Conservation (phyloP, 2,113 vertebrate genomes). For the Oryzias curvinotus region DNA sequence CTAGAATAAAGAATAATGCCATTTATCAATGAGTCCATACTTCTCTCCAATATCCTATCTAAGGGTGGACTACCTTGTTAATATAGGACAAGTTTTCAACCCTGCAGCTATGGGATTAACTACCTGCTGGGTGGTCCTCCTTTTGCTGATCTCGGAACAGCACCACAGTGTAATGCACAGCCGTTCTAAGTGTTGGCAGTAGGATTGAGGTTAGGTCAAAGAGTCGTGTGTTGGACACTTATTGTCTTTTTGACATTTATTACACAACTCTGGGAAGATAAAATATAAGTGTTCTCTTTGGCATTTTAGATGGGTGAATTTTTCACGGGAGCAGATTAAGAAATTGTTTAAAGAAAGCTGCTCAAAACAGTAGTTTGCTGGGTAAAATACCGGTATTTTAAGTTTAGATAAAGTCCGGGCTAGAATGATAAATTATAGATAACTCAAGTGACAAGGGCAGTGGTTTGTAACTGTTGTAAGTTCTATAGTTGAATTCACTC, state of each 20-base stretch:
- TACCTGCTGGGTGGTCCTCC: conserved; percentile 66
- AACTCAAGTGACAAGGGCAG: no score
- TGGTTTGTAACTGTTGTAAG: no score
- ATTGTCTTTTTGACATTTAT: conserved; percentile 15
- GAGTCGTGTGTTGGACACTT: conserved; percentile 1
- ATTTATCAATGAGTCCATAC: conserved; percentile 59
- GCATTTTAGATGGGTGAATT: conserved; percentile 1
- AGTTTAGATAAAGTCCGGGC: no score
- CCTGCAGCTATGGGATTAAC: conserved; percentile 64
- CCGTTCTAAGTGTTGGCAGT: conserved; percentile 34
- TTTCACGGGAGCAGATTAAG: neutral
- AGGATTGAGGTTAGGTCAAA: conserved; percentile 24
- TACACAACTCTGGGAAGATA: conserved; percentile 9
- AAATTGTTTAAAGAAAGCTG: neutral
- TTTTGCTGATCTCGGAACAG: conserved; percentile 43
- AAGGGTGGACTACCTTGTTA: conserved; percentile 49
- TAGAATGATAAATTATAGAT: no score
- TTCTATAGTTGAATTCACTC: no score
- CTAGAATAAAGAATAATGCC: conserved; percentile 42
- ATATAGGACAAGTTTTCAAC: conserved; percentile 42
- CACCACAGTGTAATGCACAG: conserved; percentile 25
- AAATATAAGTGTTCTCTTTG: neutral
- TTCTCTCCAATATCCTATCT: conserved; percentile 50
- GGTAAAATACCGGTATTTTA: no score
- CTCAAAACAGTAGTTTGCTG: no score